These are phyloP conservation scores for Nomada hirtipes DNA, from an alignment of 2,888 invertebrate genomes.

Conservation along the genomic window DNA sequence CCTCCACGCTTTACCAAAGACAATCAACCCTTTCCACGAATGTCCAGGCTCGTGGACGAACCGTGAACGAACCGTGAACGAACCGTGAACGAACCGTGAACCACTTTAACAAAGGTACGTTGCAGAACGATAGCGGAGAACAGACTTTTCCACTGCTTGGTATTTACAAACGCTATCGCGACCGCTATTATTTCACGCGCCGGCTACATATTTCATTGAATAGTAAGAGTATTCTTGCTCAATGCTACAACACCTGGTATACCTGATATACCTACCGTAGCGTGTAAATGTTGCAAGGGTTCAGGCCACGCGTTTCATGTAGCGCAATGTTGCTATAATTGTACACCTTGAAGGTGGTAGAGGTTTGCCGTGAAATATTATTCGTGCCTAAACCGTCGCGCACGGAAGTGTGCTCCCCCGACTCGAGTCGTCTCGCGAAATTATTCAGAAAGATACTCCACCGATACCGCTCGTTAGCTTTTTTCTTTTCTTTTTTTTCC, in stretches of 20 bases:
- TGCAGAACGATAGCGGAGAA: too few species aligned
- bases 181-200: too few species aligned
- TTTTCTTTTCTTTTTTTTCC: background rate
- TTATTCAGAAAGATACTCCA: background rate
- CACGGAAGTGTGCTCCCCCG: background rate
- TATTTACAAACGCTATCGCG: too few species aligned
- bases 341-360: slow-evolving; percentile 7
- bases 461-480: background rate
- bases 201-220: too few species aligned
- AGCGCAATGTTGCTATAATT: background rate
- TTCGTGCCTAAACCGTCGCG: background rate
- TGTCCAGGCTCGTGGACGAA: background rate
- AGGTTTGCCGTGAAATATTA: background rate
- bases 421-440: background rate
- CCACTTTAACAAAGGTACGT: slow-evolving; percentile 8
- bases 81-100: background rate
- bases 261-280: background rate
- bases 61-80: background rate
- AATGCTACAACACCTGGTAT: too few species aligned
- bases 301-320: background rate
- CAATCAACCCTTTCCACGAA: background rate
- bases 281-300: background rate
- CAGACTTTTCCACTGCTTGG: too few species aligned
- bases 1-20: background rate
- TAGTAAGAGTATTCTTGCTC: too few species aligned